Percentiles rank a stretch among this genome's conserved stretches.
These are phyloP conservation scores for Choristoneura rosaceana DNA, from an alignment of 2,888 invertebrate genomes.

Conservation along the genomic window DNA sequence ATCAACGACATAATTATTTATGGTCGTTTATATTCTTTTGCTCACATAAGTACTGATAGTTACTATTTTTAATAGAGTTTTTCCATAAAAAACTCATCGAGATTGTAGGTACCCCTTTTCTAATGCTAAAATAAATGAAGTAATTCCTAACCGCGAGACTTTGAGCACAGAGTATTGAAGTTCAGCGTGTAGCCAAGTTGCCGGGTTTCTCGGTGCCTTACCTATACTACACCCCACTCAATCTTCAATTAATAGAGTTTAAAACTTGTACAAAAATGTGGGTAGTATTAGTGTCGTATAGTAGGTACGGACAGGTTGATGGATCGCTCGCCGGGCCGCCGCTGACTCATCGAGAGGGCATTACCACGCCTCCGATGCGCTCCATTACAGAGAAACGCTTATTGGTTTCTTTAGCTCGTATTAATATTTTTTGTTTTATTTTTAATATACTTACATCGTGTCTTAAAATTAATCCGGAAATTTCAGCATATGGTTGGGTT, in stretches of 20 bases:
- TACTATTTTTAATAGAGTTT: no score
- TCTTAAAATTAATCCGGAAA: no score
- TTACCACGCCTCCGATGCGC: conserved; percentile 35
- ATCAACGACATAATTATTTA: no score
- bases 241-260: conserved; percentile 38
- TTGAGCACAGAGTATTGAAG: not conserved
- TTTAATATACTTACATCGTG: not conserved
- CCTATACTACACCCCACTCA: not conserved
- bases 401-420: conserved; percentile 17
- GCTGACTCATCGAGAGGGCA: conserved; percentile 40
- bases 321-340: conserved; percentile 27
- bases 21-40: no score
- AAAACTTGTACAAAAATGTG: conserved; percentile 33
- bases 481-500: no score
- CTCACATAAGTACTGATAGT: no score
- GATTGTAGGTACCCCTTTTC: no score
- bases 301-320: conserved; percentile 22
- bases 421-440: conserved; percentile 8
- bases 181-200: not conserved
- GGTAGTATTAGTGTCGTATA: conserved; percentile 37
- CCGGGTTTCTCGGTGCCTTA: conserved; percentile 4
- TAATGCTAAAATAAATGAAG: no score
- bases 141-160: not conserved
- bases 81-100: no score
- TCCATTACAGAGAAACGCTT: conserved; percentile 27